Base-by-base conservation (phyloP, 2,888 invertebrate species). In the Ashinkailepas kermadecensis region DNA sequence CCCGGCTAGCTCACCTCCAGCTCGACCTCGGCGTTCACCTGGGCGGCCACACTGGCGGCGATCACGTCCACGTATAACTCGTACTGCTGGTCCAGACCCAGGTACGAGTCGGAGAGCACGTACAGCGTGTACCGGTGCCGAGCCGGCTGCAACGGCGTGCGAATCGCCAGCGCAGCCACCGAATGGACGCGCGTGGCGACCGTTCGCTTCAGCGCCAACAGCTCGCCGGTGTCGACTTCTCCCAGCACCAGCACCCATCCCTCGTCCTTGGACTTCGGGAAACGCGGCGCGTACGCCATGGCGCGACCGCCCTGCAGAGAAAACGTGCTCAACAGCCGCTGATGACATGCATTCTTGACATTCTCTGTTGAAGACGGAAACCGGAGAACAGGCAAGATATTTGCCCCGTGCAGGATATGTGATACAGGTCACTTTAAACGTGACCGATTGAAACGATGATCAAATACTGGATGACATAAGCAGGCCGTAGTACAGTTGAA, bases 201-300 rank as follows among this genome's bases (percentile, higher is more conserved):
- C 7, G 93, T 89, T 81, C 97, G 89, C 87, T 96, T 96, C 86
- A 98, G 88, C 1, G 96, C 95, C 83, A 93, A 88, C 64, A 98
- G 89, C 85, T 96, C 94, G 56, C 90, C 90, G 0, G 89, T 89
- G 21, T 83, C 84, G 81, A 92, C 91, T 56, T 92, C 91, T 4
- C 97, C 97, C 13, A 99, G 89, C 0, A 96, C 91, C 3, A 97
- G 86, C 88, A 98, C 93, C 99, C 99, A 99, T 82, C 96, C 95
- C 87, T 98, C 98, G 86, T 95, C 95, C 89, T 98, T 99, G 65
- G 93, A 92, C 87, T 97, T 97, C 2, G 95, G 93, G 89, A 96
- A 99, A 83, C 92, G 91, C 0, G 95, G 94, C 83, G 95, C 93
- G 83, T 92, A 89, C n/a, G 93, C 94, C 85, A 89, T 89, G 58